Conservation (phyloP, 37 sponge, comb jelly and placozoan genomes). For the Oscarella lobularis region DNA sequence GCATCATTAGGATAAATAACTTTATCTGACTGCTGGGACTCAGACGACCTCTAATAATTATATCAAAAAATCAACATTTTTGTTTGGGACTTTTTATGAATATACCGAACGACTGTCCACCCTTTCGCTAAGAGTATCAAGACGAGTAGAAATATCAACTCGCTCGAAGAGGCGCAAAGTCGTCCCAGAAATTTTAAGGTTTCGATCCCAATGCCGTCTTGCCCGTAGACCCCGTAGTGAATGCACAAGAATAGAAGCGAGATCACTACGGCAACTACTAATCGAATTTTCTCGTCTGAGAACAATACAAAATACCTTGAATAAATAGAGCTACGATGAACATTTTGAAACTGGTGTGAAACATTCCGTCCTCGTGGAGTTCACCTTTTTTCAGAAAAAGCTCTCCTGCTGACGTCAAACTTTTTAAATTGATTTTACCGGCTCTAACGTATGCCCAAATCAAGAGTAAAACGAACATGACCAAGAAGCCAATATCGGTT, state of each 20-base stretch:
- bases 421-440: too few species aligned
- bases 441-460: too few species aligned
- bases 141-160: not conserved
- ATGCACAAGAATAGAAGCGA: too few species aligned
- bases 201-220: not conserved
- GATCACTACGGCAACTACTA: not conserved
- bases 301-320: not conserved
- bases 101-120: not conserved
- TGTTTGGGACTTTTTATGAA: not conserved
- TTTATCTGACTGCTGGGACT: not conserved
- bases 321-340: not conserved
- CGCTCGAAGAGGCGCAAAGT: not conserved
- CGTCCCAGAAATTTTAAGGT: not conserved
- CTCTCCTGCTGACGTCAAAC: too few species aligned
- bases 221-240: not conserved
- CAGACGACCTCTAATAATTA: not conserved
- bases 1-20: not conserved
- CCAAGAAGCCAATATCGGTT: not conserved
- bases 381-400: too few species aligned
- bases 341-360: not conserved
- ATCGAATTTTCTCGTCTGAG: too few species aligned
- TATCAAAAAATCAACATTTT: too few species aligned
- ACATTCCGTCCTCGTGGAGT: not conserved
- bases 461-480: too few species aligned
- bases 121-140: not conserved